phyloP scores from a whole-genome alignment of 2,888 invertebrate genomes.

The Drosophila paucipuncta region DNA sequence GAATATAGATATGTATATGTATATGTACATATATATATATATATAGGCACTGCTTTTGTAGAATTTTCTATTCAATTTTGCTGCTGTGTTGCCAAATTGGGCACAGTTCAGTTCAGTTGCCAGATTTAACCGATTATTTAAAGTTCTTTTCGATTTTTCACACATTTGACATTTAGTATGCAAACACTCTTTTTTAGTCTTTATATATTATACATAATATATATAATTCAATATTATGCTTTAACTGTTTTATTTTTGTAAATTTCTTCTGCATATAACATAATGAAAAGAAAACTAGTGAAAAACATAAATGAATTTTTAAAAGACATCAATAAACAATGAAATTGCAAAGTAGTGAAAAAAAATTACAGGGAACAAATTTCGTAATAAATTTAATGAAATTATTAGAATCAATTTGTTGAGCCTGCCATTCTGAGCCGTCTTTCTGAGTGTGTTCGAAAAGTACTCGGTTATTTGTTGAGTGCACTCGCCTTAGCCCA shows the following conservation, averaged over 20 bases:
- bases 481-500: not conserved
- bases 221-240: not conserved
- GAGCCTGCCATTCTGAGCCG: not conserved
- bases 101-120: not conserved
- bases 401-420: not conserved
- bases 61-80: not conserved
- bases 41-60: not conserved
- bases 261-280: too few relatives aligned
- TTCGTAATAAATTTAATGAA: not conserved
- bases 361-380: not conserved
- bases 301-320: not conserved
- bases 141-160: not conserved
- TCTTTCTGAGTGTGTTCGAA: not conserved
- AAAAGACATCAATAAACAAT: not conserved
- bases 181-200: not conserved
- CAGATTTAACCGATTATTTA: not conserved
- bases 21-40: not conserved
- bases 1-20: not conserved
- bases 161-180: not conserved
- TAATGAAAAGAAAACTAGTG: too few relatives aligned
- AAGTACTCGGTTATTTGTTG: not conserved
- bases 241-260: not conserved
- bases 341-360: not conserved
- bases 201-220: not conserved
- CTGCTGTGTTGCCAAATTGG: slow-evolving; percentile 1